These are phyloP conservation scores for Zosterops pallidus DNA, from an alignment of 2,113 vertebrate genomes.

Conservation along the genomic window DNA sequence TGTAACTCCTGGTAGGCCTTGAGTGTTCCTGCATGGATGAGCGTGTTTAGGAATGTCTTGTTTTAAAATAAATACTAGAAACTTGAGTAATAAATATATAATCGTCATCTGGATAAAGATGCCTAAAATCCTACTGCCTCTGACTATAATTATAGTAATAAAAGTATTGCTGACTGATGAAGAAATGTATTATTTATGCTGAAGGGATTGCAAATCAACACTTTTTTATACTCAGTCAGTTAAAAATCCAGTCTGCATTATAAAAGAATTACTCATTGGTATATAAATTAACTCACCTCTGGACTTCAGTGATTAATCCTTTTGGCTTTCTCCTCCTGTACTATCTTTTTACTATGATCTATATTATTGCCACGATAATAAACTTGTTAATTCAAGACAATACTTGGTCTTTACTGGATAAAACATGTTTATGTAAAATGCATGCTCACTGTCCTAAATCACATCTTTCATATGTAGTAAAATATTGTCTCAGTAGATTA, in stretches of 20 bases:
- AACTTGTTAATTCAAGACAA: constrained; percentile 22
- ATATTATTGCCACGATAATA: not conserved
- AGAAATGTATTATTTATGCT: constrained; percentile 55
- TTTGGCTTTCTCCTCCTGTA: not conserved
- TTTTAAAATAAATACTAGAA: constrained; percentile 53
- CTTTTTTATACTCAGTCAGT: constrained; percentile 7
- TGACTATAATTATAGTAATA: constrained; percentile 63
- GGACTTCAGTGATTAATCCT: not conserved
- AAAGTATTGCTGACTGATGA: constrained; percentile 62
- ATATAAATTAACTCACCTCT: not conserved
- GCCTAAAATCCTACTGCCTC: constrained; percentile 35
- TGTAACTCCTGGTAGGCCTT: not conserved
- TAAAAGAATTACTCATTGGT: not conserved
- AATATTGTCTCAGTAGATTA: constrained; percentile 12
- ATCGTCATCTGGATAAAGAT: constrained; percentile 55
- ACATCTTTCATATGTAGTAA: not conserved
- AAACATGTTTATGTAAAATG: constrained; percentile 14
- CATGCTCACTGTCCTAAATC: not conserved
- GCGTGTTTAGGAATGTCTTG: constrained; percentile 28
- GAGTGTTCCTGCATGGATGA: not conserved
- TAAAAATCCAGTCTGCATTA: constrained; percentile 22
- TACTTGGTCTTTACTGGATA: not conserved
- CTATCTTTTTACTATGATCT: not conserved
- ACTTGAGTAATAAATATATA: constrained; percentile 39
- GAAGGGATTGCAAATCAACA: constrained; percentile 52